Evolutionary conservation across 2,113 vertebrate species (phyloP).

Genomic region (Sinocyclocheilus anophthalmus): DNA sequence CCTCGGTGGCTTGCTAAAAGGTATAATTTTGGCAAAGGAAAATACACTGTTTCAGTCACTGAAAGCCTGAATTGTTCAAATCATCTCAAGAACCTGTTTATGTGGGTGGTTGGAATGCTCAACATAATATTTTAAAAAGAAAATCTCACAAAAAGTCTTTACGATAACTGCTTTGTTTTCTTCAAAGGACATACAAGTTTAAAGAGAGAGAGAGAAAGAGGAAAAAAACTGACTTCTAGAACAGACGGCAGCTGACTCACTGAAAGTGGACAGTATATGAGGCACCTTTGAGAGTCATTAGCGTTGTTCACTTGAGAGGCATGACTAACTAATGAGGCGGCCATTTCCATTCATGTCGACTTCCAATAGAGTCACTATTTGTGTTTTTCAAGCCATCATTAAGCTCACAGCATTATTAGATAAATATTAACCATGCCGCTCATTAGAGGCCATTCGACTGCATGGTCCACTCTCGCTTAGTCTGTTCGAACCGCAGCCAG

Average conservation of each 20-base stretch:
- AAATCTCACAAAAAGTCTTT: not conserved
- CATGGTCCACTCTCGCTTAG: not conserved
- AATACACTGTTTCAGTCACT: not conserved
- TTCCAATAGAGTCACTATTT: constrained; percentile 13
- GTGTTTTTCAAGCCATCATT: constrained; percentile 33
- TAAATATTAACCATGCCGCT: constrained; percentile 33
- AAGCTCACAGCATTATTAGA: constrained; percentile 26
- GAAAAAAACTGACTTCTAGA: not conserved
- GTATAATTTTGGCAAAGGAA: not conserved
- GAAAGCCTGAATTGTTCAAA: constrained; percentile 14
- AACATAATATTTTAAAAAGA: constrained; percentile 2
- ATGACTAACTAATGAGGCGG: constrained; percentile 41
- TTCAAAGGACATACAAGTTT: not conserved
- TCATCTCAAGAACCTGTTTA: not conserved
- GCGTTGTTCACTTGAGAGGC: constrained; percentile 26
- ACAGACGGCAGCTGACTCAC: constrained; percentile 10
- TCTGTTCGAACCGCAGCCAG: not conserved
- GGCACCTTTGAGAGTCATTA: constrained; percentile 30
- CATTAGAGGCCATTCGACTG: constrained; percentile 28
- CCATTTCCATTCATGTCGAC: constrained; percentile 22
- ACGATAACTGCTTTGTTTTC: not conserved
- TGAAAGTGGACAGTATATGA: constrained; percentile 8
- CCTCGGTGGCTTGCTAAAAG: not conserved
- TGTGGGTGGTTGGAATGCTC: not conserved
- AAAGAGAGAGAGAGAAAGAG: not conserved